Conservation (phyloP, 2,113 vertebrate genomes). For the Pelusios castaneus region DNA sequence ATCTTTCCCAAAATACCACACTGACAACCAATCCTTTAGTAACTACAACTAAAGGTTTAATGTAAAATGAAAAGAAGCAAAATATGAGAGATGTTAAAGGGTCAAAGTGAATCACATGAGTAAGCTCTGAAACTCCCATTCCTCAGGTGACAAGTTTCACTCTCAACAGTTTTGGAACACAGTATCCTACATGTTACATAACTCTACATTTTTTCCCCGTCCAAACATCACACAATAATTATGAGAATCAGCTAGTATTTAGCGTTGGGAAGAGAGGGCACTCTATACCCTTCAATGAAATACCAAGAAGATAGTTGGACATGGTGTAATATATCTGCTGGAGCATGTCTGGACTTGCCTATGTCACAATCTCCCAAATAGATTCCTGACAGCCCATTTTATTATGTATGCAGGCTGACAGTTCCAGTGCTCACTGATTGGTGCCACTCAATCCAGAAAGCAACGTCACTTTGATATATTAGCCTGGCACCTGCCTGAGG, state of each 20-base stretch:
- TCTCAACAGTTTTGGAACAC: not conserved
- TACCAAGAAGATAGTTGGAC: not conserved
- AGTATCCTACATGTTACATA: not conserved
- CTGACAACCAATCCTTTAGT: no score
- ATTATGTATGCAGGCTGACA: slow-evolving; percentile 67
- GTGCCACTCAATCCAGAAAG: slow-evolving; percentile 68
- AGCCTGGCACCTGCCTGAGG: slow-evolving; percentile 64
- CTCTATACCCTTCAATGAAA: not conserved
- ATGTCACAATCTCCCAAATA: slow-evolving; percentile 37
- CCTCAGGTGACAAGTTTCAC: not conserved
- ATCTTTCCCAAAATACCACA: no score
- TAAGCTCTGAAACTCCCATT: not conserved
- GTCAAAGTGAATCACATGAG: not conserved
- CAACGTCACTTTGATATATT: slow-evolving; percentile 62
- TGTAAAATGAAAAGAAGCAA: no score
- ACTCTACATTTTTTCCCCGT: not conserved
- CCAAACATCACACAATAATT: not conserved
- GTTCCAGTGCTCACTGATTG: slow-evolving; percentile 69
- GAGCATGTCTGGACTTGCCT: not conserved
- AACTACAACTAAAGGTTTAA: slow-evolving; percentile 35
- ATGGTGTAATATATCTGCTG: not conserved
- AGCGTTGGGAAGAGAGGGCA: not conserved
- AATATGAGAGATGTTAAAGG: not conserved
- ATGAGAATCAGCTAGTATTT: not conserved
- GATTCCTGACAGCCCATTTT: slow-evolving; percentile 58